Base-by-base conservation (phyloP, 2,797 vertebrate genomes). In the Ataeniobius toweri region DNA sequence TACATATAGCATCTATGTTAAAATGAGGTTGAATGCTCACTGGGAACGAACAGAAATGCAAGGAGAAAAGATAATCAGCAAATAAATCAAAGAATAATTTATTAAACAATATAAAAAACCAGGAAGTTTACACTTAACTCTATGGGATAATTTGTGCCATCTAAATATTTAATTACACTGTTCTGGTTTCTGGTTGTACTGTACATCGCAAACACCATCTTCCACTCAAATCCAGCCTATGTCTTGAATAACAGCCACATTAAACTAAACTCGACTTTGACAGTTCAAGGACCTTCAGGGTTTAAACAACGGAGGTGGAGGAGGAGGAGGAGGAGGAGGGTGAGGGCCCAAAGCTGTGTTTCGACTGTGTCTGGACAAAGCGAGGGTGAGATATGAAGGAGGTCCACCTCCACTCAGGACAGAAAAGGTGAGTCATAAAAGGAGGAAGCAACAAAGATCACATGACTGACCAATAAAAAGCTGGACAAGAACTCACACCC, bases 261-360 rank as follows among this genome's bases (percentile, higher is more conserved):
- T 74, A 67, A 83, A 83, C 70, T 14, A 70, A 69, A 71, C 80
- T 81, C 28, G 76, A 72, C 74, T 71, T 76, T 14, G 79, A 89
- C 88, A 92, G 77, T 84, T 92, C 88, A 93, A 94, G 89, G 93
- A 89, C 85, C 91, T 85, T 82, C 73, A 6, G 78, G 80, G 80
- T 83, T 86, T 73, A 81, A 76, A 79, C 22, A 3, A 65, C 69
- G 46, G 51, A 74, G 28, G 61, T 36, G 51, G 41, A 69, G 63
- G 22, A 41, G 55, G 41, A 65, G 53, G 20, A 58, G n/a, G 48
- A 71, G n/a, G 58, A 36, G 56, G 44, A 69, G 63, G 18, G 20
- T 2, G 73, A 39, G 74, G 41, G 12, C 41, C 41, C 50, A 44
- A 28, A 71, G 76, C 24, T 73, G 61, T 44, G 75, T 72, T 71